A percentile compares a stretch with the other conserved stretches of the same genome.
Conservation (phyloP, 64 coral and sea anemone genomes). For the Actinia tenebrosa region DNA sequence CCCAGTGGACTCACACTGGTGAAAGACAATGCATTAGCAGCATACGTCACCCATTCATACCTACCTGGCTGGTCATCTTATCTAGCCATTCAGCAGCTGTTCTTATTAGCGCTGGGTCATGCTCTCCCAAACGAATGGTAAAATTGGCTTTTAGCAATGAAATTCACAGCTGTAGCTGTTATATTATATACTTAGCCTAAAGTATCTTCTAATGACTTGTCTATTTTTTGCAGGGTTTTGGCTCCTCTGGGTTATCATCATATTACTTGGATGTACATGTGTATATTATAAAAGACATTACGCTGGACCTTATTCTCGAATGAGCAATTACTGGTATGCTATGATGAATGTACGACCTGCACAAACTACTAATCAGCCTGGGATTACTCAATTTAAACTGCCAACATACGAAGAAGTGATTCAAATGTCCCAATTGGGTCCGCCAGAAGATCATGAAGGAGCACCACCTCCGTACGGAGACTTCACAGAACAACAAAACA, state of each 20-base stretch:
- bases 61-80: no score
- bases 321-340: constrained; percentile 28
- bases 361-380: background rate
- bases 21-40: no score
- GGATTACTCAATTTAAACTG: constrained; percentile 26
- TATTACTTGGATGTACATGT: constrained; percentile 41
- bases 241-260: constrained; percentile 38
- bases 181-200: no score
- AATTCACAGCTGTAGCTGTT: no score
- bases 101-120: no score
- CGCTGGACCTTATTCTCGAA: background rate
- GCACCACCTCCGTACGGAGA: constrained; percentile 40
- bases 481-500: background rate
- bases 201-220: no score
- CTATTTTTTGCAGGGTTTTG: constrained; percentile 35
- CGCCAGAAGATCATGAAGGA: constrained; percentile 33
- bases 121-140: no score
- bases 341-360: background rate
- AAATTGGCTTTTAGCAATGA: no score
- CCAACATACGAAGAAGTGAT: constrained; percentile 54
- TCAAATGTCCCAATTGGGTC: constrained; percentile 37
- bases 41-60: no score
- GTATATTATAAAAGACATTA: constrained; percentile 39
- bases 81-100: no score
- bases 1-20: no score